Conservation (phyloP, 2,888 invertebrate genomes). For the Rhingia campestris region DNA sequence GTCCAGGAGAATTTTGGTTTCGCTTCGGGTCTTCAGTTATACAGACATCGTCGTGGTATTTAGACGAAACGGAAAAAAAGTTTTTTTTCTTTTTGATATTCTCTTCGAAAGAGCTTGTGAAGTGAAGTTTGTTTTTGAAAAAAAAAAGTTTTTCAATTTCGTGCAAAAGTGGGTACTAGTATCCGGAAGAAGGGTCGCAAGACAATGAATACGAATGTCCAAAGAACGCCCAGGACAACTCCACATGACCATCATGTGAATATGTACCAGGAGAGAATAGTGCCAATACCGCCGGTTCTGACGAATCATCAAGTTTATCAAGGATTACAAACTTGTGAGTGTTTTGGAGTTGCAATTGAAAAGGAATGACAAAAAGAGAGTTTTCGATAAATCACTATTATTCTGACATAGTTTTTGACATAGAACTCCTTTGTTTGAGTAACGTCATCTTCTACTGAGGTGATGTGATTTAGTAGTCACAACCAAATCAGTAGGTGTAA, state of each 20-base stretch:
- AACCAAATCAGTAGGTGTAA: too few species aligned
- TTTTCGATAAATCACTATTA: too few species aligned
- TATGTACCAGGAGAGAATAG: constrained; percentile 55
- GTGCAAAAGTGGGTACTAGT: constrained; percentile 17
- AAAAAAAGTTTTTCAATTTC: not conserved
- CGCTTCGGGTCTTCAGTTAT: constrained; percentile 42
- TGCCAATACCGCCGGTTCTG: constrained; percentile 46
- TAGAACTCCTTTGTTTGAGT: too few species aligned
- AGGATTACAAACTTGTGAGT: constrained; percentile 68
- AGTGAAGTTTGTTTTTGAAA: constrained; percentile 3
- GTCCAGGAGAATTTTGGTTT: constrained; percentile 34
- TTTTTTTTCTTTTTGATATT: not conserved
- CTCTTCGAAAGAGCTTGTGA: constrained; percentile 11
- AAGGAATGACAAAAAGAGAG: too few species aligned
- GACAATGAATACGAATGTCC: constrained; percentile 47
- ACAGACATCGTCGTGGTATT: constrained; percentile 33
- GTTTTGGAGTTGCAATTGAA: too few species aligned
- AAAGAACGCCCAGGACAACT: constrained; percentile 30
- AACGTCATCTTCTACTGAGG: too few species aligned
- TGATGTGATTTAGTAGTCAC: too few species aligned
- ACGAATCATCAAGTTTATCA: constrained; percentile 62
- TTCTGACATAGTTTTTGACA: too few species aligned
- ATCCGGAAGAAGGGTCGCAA: not conserved
- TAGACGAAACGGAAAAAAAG: constrained; percentile 30
- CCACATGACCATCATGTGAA: constrained; percentile 51